Evolutionary conservation across 92 coral and sea anemone genomes (phyloP).

Genomic region (Paramuricea clavata): DNA sequence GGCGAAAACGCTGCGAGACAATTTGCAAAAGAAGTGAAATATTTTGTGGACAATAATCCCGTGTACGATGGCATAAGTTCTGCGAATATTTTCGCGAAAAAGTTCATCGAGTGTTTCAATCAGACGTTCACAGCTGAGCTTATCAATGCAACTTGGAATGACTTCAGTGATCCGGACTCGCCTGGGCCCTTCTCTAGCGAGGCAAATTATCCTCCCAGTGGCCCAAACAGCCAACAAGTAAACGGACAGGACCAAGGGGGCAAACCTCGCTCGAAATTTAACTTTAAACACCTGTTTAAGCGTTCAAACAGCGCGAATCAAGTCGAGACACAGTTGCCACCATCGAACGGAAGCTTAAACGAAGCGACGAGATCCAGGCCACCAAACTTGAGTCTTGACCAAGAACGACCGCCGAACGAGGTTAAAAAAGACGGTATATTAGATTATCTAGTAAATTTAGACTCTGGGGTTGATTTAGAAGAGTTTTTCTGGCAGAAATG

Average conservation of each 20-base stretch:
- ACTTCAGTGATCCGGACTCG: slow-evolving; percentile 94
- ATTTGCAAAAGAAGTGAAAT: slow-evolving; percentile 93
- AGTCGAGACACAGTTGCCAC: slow-evolving; percentile 58
- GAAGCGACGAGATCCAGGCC: neutral
- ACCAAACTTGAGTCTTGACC: slow-evolving; percentile 21
- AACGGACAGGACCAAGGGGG: slow-evolving; percentile 65
- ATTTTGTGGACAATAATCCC: slow-evolving; percentile 92
- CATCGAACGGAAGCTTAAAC: slow-evolving; percentile 40
- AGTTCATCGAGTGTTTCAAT: slow-evolving; percentile 89
- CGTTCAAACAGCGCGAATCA: slow-evolving; percentile 66
- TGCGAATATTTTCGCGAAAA: slow-evolving; percentile 91
- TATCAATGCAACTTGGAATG: slow-evolving; percentile 85
- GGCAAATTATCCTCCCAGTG: neutral
- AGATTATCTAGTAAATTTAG: slow-evolving; percentile 94
- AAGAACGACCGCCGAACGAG: slow-evolving; percentile 24
- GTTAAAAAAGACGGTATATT: slow-evolving; percentile 84
- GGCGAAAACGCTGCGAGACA: slow-evolving; percentile 89
- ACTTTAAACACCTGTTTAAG: slow-evolving; percentile 81
- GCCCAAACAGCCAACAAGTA: neutral
- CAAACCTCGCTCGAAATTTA: slow-evolving; percentile 57
- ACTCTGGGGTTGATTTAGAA: slow-evolving; percentile 92
- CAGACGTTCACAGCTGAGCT: slow-evolving; percentile 87
- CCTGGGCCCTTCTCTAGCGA: slow-evolving; percentile 67
- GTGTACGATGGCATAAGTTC: slow-evolving; percentile 95
- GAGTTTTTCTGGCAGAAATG: slow-evolving; percentile 99